Evolutionary conservation across 1,140 invertebrate genomes (phyloP).

Genomic region (Pseudomyrmex dendroicus): DNA sequence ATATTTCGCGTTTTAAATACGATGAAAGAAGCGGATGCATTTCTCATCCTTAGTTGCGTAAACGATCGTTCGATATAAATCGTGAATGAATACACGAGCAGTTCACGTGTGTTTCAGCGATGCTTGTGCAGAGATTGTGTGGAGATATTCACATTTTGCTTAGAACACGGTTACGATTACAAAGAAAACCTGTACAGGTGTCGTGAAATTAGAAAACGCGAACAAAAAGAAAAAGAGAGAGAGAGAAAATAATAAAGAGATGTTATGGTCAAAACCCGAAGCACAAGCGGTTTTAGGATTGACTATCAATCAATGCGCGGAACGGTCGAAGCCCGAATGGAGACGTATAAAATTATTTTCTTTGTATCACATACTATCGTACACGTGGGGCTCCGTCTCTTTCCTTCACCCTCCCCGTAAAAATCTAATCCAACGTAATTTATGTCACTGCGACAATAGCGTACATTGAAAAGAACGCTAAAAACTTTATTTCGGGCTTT

Average conservation of each 20-base stretch:
- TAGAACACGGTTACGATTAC: neutral
- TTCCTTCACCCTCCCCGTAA: no score
- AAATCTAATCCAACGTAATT: no score
- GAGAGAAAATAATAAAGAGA: neutral
- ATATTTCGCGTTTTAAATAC: neutral
- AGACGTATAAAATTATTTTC: no score
- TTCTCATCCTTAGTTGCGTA: neutral
- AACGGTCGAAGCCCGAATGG: no score
- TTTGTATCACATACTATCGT: no score
- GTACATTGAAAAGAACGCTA: no score
- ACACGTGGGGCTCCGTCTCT: no score
- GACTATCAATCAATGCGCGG: no score
- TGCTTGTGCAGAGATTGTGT: neutral
- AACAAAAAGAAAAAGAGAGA: neutral
- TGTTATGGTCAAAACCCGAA: no score
- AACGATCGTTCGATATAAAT: neutral
- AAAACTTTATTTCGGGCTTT: no score
- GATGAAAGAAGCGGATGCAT: neutral
- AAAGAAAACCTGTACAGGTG: neutral
- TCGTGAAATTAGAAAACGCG: constrained; percentile 18
- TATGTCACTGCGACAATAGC: no score
- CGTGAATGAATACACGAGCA: neutral
- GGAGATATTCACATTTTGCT: neutral
- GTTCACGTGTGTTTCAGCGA: neutral
- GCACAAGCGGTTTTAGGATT: no score